phyloP scores from a whole-genome alignment of 2,113 vertebrate genomes.

The Marmota flaviventris region DNA sequence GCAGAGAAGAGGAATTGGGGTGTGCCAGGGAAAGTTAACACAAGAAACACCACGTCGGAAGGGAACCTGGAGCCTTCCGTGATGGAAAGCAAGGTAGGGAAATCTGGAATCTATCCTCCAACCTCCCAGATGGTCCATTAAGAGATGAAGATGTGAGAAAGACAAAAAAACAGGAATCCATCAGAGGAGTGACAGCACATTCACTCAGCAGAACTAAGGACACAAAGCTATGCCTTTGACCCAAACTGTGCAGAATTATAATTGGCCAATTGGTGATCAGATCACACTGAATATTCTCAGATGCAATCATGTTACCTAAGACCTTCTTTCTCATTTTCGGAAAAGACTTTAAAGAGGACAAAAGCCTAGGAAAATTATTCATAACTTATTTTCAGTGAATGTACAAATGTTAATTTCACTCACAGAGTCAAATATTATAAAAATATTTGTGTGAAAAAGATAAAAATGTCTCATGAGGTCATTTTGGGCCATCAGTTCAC shows the following conservation, averaged over 20 bases:
- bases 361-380: not conserved
- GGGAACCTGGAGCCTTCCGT: not conserved
- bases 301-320: not conserved
- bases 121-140: not conserved
- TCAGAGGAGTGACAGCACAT: not conserved
- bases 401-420: conserved; percentile 49
- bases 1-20: not conserved
- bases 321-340: not conserved
- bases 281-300: not conserved
- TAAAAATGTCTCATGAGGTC: not conserved
- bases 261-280: not conserved
- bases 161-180: not conserved
- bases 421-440: not conserved
- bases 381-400: conserved; percentile 25
- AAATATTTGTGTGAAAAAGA: not conserved
- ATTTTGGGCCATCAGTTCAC: not conserved
- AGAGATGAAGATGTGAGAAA: not conserved
- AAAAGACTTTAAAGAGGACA: conserved; percentile 1
- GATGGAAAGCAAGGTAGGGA: not conserved
- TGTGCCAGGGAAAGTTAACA: not conserved
- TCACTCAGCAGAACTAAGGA: not conserved
- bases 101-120: not conserved
- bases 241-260: not conserved
- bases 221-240: not conserved
- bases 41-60: not conserved